Evolutionary conservation across 2,797 vertebrate species (phyloP).

Genomic region (Epinephelus awoara): DNA sequence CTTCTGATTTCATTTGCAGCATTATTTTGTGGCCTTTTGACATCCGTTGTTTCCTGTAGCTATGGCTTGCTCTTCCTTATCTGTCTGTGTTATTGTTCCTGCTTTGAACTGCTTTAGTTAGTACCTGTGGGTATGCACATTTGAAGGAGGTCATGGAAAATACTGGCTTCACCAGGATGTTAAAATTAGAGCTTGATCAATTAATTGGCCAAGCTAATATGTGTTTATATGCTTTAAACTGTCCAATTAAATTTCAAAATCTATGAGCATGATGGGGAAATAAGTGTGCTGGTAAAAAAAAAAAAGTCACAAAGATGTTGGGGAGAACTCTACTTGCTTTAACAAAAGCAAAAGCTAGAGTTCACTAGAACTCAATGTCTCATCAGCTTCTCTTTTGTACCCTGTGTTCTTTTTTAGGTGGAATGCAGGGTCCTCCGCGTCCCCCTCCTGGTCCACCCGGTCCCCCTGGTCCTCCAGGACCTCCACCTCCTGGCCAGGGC

Average conservation of each 20-base stretch:
- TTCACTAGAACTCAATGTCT: not conserved
- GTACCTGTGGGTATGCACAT: not conserved
- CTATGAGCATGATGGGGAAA: no score
- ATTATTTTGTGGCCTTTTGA: slow-evolving; percentile 46
- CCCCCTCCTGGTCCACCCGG: slow-evolving; percentile 93
- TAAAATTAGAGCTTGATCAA: not conserved
- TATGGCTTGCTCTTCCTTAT: slow-evolving; percentile 55
- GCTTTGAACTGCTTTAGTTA: slow-evolving; percentile 43
- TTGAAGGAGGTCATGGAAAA: slow-evolving; percentile 11
- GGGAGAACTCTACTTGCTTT: not conserved
- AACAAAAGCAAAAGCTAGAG: not conserved
- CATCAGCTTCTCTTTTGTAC: not conserved
- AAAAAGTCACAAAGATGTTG: not conserved
- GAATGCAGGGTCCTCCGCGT: slow-evolving; percentile 91
- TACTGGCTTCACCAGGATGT: not conserved
- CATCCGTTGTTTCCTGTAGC: slow-evolving; percentile 45
- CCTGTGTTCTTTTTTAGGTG: slow-evolving; percentile 72
- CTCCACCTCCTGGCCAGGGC: slow-evolving; percentile 95
- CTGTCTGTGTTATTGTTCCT: slow-evolving; percentile 57
- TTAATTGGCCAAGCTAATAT: not conserved
- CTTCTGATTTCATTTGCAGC: slow-evolving; percentile 55
- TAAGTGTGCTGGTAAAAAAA: no score
- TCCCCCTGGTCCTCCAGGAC: slow-evolving; percentile 93
- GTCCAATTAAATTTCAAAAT: not conserved
- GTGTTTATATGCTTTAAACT: slow-evolving; percentile 10